Percentiles rank a stretch among this genome's conserved stretches.
These are phyloP conservation scores for Cacatua alba DNA, from an alignment of 2,113 vertebrate species.

Conservation along the genomic window DNA sequence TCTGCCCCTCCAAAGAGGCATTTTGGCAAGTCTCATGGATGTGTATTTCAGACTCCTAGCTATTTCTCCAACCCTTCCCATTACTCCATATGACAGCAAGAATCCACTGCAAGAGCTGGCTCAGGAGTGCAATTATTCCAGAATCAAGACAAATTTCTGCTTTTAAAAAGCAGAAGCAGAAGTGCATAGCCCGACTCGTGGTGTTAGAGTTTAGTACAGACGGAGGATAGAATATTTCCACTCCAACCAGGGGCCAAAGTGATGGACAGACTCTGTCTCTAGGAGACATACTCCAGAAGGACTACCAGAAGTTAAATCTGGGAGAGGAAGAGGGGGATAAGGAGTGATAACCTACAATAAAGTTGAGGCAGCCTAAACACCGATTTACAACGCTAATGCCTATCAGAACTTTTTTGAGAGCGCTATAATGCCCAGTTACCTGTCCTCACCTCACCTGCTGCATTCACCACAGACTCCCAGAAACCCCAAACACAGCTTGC, in stretches of 20 bases:
- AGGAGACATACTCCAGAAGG: not conserved
- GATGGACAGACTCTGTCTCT: not conserved
- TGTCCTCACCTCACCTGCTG: not conserved
- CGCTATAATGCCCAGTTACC: not conserved
- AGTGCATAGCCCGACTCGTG: accelerated
- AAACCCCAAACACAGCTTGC: not conserved
- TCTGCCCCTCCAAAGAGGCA: not conserved
- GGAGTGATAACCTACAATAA: not conserved
- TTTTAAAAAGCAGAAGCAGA: not conserved
- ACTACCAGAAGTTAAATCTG: not conserved
- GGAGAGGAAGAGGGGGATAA: not conserved
- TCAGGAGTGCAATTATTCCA: not conserved
- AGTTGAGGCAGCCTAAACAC: not conserved
- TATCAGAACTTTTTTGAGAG: not conserved
- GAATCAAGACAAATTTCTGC: not conserved
- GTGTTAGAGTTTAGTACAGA: not conserved
- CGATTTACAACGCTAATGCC: not conserved
- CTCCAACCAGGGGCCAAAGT: not conserved
- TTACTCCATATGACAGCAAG: not conserved
- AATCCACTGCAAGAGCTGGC: not conserved
- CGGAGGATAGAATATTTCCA: not conserved
- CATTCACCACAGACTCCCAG: not conserved
- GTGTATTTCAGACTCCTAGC: not conserved
- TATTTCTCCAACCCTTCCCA: not conserved
- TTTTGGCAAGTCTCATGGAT: not conserved